Evolutionary conservation across 2,113 vertebrate species (phyloP), one percentile per base, ranked within the genome.

Genomic region (Dromas ardeola): DNA sequence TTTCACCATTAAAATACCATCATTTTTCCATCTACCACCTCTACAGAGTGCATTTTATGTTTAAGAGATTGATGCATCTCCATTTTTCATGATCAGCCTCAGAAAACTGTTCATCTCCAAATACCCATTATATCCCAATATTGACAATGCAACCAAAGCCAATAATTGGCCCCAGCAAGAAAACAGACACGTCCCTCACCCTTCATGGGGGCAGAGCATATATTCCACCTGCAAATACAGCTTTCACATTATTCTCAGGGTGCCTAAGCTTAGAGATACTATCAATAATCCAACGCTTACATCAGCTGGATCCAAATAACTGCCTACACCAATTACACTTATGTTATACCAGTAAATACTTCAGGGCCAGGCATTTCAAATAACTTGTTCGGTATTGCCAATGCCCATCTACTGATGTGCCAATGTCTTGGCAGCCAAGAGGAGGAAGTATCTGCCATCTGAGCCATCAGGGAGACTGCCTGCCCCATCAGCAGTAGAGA

Each of bases 151-250:
- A 59, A 61, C 10, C 3, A 3, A 63, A 81, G 23, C 27, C 18
- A 83, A 20, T 86, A 93, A 92, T 26, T 56, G 11, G 27, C 42
- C 62, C 61, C 62, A 53, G 25, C 27, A 88, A 70, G 42, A 72
- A 42, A 76, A 66, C 17, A 69, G n/a, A 18, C 10, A 55, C 0
- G 0, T 50, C 16, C 16, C 38, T 32, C 58, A 53, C 3, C 25
- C n/a, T 22, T 58, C 17, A 18, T 34, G 21, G 53, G 32, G 49
- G 69, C n/a, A 80, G 32, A 62, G 26, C 0, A 2, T 30, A 53
- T 43, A 58, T 58, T 66, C 23, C 34, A 77, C 34, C 72, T 45
- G n/a, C 22, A 84, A 8, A 52, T 34, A 53, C 1, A 5, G 7
- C 13, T 90, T 72, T 82, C 49, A 43, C 49, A 36, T 73, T 36